Evolutionary conservation across 1,140 invertebrate genomes (phyloP).

Genomic region (Eueides isabella): DNA sequence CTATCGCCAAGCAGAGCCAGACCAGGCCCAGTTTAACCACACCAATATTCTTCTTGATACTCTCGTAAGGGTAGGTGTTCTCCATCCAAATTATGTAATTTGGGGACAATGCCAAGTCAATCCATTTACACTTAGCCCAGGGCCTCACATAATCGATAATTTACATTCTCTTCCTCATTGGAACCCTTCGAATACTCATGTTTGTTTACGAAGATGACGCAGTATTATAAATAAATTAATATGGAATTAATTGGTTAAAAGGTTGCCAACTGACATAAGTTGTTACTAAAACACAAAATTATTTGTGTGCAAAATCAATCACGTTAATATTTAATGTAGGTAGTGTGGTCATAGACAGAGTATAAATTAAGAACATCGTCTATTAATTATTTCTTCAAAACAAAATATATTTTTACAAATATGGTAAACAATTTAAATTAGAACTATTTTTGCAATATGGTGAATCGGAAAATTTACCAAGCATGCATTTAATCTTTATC

Average conservation of each 20-base stretch:
- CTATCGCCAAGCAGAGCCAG: constrained; percentile 45
- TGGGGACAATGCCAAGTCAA: constrained; percentile 63
- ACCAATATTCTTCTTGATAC: constrained; percentile 52
- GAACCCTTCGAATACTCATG: constrained; percentile 45
- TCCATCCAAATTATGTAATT: constrained; percentile 52
- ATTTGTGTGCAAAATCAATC: neutral
- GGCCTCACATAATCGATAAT: constrained; percentile 49
- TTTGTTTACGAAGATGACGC: constrained; percentile 41
- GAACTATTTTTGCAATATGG: too few species aligned
- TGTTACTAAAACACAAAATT: neutral
- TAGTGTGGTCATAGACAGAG: neutral
- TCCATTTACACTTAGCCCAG: constrained; percentile 52
- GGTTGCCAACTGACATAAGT: neutral
- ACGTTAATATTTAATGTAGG: neutral
- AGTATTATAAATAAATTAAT: neutral
- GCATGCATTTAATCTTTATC: too few species aligned
- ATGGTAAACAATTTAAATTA: too few species aligned
- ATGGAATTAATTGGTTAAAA: neutral
- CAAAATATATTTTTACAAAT: too few species aligned
- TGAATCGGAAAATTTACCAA: too few species aligned
- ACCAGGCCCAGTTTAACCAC: constrained; percentile 56
- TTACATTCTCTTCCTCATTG: constrained; percentile 54
- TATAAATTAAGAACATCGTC: too few species aligned
- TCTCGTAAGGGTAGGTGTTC: constrained; percentile 48
- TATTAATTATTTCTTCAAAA: too few species aligned